Base-by-base conservation (phyloP, 2,888 invertebrate genomes). In the Onthophagus sagittarius region DNA sequence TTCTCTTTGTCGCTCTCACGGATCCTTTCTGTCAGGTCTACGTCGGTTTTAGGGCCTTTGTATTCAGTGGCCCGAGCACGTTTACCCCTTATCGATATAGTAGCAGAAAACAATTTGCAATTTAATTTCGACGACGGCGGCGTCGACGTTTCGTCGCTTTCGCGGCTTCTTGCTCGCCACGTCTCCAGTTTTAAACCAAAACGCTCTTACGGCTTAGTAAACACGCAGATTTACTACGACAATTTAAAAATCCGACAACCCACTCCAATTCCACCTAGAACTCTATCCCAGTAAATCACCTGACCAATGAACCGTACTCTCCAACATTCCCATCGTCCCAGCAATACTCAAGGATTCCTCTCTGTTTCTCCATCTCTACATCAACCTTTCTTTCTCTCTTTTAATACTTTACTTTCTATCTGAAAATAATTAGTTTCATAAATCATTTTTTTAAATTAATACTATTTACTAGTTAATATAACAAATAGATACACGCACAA, bases 71-170 rank as follows among this genome's bases (percentile, higher is more conserved):
- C 67, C 67, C 32, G n/a, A 67, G 67, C 67, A 67, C 67, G 67
- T 67, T 67, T 23, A 67, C 11, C 67, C 67, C 67, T 67, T 67
- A 67, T 67, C 67, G 67, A 67, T 67, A 67, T 67, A 67, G 31
- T 67, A 23, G 67, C 67, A 67, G 67, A 67, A 67, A 67, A 67
- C 67, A 67, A 67, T 67, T 67, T 67, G 67, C 67, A 67, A 67
- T 67, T 67, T 67, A 67, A 67, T 67, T 67, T 67, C 67, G 67
- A 32, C 64, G 15, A 64, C 9, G n/a, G 15, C n/a, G 64, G 4
- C n/a, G 64, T 4, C 67, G 67, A 23, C 67, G 39, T 53, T 53
- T 53, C 39, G 39, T 53, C 39, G 39, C 39, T 53, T 53, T 11
- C 39, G 11, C 39, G 39, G 11, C 39, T 23, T 23, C 23, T 23